Percentiles rank a stretch among this genome's conserved stretches.
Conservation (phyloP, 2,888 invertebrate species). For the Galeruca laticollis region DNA sequence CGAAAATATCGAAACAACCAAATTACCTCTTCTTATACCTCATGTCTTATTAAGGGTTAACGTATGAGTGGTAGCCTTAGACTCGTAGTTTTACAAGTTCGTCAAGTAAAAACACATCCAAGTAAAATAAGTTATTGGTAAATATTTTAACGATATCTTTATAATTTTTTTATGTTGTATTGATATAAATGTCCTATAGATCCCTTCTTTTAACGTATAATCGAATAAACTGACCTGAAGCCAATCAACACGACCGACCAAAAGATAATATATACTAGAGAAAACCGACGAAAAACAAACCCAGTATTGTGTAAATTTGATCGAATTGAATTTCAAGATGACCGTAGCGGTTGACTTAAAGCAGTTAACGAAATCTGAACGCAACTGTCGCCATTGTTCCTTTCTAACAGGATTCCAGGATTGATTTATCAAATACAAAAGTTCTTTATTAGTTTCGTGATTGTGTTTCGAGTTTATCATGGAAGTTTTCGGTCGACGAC, state of each 20-base stretch:
- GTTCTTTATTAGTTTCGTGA: conserved; percentile 63
- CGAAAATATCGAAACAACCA: too few species aligned
- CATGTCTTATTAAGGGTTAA: too few species aligned
- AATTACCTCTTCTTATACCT: too few species aligned
- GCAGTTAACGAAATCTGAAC: conserved; percentile 55
- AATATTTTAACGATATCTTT: not conserved
- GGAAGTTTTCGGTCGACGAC: conserved; percentile 54
- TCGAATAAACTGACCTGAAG: conserved; percentile 45
- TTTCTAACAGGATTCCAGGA: conserved; percentile 56
- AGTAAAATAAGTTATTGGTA: not conserved
- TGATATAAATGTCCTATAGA: not conserved
- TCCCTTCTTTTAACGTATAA: conserved; percentile 14
- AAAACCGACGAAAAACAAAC: conserved; percentile 48
- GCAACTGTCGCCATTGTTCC: conserved; percentile 58
- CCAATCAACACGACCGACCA: conserved; percentile 45
- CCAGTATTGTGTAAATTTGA: conserved; percentile 47
- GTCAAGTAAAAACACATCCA: too few species aligned
- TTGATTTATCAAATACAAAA: conserved; percentile 64
- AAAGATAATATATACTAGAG: conserved; percentile 48
- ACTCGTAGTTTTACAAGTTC: too few species aligned
- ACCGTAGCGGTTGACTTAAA: conserved; percentile 39
- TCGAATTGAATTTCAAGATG: conserved; percentile 48
- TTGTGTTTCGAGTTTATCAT: conserved; percentile 60
- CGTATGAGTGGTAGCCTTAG: too few species aligned
- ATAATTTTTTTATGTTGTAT: too few species aligned